These are phyloP conservation scores for Pteria penguin DNA, from an alignment of 2,888 invertebrate genomes.

Conservation along the genomic window DNA sequence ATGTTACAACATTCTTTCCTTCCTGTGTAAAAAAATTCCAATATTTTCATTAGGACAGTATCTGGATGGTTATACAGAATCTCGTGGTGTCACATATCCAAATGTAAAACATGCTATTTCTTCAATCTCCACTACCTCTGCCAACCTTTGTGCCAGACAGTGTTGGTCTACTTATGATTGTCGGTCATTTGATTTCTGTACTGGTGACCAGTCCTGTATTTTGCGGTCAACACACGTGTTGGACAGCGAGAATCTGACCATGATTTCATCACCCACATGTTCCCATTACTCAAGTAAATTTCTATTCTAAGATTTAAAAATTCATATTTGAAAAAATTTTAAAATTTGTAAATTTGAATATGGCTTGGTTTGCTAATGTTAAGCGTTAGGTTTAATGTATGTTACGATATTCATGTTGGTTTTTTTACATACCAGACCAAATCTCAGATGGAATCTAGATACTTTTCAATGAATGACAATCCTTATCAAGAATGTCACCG, in stretches of 20 bases:
- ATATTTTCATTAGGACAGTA: constrained; percentile 58
- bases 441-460: no score
- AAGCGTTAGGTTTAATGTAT: no score
- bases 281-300: constrained; percentile 57
- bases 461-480: no score
- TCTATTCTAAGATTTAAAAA: no score
- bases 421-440: no score
- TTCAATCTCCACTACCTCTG: constrained; percentile 17
- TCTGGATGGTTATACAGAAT: constrained; percentile 44
- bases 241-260: constrained; percentile 38
- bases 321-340: no score
- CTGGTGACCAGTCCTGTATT: constrained; percentile 44
- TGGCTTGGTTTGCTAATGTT: no score
- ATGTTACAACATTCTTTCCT: no score
- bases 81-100: constrained; percentile 42
- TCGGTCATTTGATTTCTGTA: constrained; percentile 58
- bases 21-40: no score
- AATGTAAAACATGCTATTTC: constrained; percentile 27
- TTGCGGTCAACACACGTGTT: constrained; percentile 51
- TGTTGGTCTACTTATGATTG: constrained; percentile 47
- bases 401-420: no score
- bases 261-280: constrained; percentile 39
- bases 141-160: constrained; percentile 49
- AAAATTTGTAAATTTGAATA: no score
- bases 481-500: no score